A percentile compares a stretch with the other conserved stretches of the same genome.
phyloP scores from a whole-genome alignment of 2,797 vertebrate species.

The Chromis chromis region DNA sequence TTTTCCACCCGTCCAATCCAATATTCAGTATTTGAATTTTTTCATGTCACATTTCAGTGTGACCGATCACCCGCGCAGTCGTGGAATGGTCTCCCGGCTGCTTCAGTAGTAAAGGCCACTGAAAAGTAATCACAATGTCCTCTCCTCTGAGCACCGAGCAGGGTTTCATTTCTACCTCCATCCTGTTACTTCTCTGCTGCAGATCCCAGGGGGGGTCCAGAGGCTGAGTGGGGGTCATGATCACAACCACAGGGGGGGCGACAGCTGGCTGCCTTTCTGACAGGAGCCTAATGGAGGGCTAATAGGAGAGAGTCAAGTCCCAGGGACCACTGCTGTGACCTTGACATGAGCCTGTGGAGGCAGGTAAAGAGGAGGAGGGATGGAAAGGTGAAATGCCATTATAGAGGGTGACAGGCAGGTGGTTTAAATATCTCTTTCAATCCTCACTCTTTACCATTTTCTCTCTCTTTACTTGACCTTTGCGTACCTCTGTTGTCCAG shows the following conservation, averaged over 20 bases:
- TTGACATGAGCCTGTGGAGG: slow-evolving; percentile 58
- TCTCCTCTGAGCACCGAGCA: slow-evolving; percentile 54
- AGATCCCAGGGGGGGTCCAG: slow-evolving; percentile 41
- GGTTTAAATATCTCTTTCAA: slow-evolving; percentile 18
- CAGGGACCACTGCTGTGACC: slow-evolving; percentile 60
- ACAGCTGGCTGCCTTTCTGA: slow-evolving; percentile 71
- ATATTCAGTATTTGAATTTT: slow-evolving; percentile 33
- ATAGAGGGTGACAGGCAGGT: slow-evolving; percentile 31
- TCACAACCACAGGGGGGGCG: slow-evolving; percentile 53
- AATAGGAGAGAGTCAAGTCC: slow-evolving; percentile 61
- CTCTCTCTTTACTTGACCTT: slow-evolving; percentile 23
- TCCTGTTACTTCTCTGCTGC: slow-evolving; percentile 50
- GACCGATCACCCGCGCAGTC: slow-evolving; percentile 45
- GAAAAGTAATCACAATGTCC: slow-evolving; percentile 73
- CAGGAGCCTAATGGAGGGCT: slow-evolving; percentile 73
- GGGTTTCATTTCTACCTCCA: slow-evolving; percentile 64
- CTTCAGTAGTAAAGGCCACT: slow-evolving; percentile 45
- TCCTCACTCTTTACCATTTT: not conserved
- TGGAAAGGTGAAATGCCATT: slow-evolving; percentile 33
- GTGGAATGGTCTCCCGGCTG: slow-evolving; percentile 27
- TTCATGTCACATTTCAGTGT: slow-evolving; percentile 45
- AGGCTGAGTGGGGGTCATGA: slow-evolving; percentile 68
- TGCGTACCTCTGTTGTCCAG: slow-evolving; percentile 5
- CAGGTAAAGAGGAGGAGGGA: slow-evolving; percentile 49
- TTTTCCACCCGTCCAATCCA: slow-evolving; percentile 30